phyloP scores from a whole-genome alignment of 1,140 invertebrate genomes.

The Lysiphlebus fabarum region DNA sequence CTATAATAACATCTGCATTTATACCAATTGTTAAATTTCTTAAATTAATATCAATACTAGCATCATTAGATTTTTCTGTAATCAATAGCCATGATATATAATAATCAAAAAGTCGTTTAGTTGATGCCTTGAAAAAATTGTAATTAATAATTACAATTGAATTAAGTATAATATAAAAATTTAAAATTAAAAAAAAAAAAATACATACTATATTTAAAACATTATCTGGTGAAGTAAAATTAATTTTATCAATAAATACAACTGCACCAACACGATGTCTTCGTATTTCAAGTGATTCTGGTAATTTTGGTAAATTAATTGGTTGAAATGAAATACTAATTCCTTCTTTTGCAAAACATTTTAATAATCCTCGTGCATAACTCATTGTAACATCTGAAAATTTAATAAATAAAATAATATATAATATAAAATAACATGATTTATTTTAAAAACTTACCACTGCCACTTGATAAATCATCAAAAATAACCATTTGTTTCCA shows the following conservation, averaged over 20 bases:
- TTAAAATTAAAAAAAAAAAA: background rate
- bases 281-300: slow-evolving; percentile 25
- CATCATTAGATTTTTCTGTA: slow-evolving; percentile 22
- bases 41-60: slow-evolving; percentile 25
- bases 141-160: slow-evolving; percentile 1
- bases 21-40: slow-evolving; percentile 29
- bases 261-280: slow-evolving; percentile 26
- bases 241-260: slow-evolving; percentile 26
- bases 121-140: slow-evolving; percentile 25
- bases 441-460: slow-evolving; percentile 22
- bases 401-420: slow-evolving; percentile 4
- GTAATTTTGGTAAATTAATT: slow-evolving; percentile 20
- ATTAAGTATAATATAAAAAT: background rate
- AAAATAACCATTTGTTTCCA: slow-evolving; percentile 52
- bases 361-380: slow-evolving; percentile 25
- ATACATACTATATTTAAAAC: slow-evolving; percentile 23
- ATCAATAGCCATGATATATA: slow-evolving; percentile 30
- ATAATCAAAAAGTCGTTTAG: slow-evolving; percentile 29
- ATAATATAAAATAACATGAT: background rate
- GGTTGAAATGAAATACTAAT: slow-evolving; percentile 27
- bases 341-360: slow-evolving; percentile 26
- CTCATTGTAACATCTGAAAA: slow-evolving; percentile 26
- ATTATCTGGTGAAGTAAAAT: slow-evolving; percentile 24
- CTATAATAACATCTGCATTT: slow-evolving; percentile 28
- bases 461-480: slow-evolving; percentile 23